Percentiles rank a stretch among this genome's conserved stretches.
These are phyloP conservation scores for Columbina picui DNA, from an alignment of 2,113 vertebrate genomes.

Conservation along the genomic window DNA sequence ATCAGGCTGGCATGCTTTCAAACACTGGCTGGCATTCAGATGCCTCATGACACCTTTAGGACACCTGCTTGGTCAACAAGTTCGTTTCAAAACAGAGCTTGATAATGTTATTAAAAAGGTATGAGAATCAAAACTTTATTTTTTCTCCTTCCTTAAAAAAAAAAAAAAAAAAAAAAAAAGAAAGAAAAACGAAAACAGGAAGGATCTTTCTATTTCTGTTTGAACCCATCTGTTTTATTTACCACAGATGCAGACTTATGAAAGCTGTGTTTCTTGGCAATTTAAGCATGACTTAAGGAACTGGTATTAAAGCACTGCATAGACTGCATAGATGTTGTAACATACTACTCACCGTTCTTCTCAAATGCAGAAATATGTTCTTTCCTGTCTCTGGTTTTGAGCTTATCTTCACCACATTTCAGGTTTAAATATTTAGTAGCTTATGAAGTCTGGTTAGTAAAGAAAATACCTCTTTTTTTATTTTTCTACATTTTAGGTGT, in stretches of 20 bases:
- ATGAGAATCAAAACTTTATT: slow-evolving; percentile 34
- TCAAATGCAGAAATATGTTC: background rate
- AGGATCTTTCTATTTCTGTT: slow-evolving; percentile 66
- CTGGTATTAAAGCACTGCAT: background rate
- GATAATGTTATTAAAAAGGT: slow-evolving; percentile 58
- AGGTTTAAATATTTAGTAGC: background rate
- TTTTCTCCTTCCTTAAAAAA: too few species aligned
- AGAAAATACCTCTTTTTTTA: background rate
- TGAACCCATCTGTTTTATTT: slow-evolving; percentile 64
- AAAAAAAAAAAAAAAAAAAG: too few species aligned
- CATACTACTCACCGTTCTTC: background rate
- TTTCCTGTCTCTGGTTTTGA: background rate
- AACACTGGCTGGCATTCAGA: slow-evolving; percentile 33
- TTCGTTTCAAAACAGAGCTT: slow-evolving; percentile 52
- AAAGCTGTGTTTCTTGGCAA: slow-evolving; percentile 45
- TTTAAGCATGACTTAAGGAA: slow-evolving; percentile 44
- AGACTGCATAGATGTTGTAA: background rate
- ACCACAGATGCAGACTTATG: slow-evolving; percentile 52
- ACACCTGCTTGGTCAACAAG: slow-evolving; percentile 46
- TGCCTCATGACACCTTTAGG: slow-evolving; percentile 48
- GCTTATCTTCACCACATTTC: background rate
- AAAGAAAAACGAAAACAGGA: too few species aligned
- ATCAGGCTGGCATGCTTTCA: slow-evolving; percentile 57
- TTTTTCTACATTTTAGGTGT: background rate
- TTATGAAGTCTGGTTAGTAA: background rate